Evolutionary conservation across 2,888 invertebrate species (phyloP).

Genomic region (Amphimallon solstitiale): DNA sequence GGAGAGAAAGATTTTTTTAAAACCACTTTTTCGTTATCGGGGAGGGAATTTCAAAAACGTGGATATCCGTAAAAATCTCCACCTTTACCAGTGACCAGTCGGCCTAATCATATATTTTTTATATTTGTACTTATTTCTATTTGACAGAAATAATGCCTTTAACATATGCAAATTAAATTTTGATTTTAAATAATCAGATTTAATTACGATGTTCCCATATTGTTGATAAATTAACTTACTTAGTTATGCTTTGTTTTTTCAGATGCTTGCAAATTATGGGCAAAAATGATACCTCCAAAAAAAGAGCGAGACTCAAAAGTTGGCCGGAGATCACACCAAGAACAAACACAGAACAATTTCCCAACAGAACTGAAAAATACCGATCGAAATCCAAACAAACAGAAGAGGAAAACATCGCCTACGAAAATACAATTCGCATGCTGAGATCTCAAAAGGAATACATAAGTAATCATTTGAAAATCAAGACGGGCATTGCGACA

Average conservation of each 20-base stretch:
- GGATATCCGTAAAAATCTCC: too few species aligned
- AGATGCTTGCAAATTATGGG: conserved; percentile 34
- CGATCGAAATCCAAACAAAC: conserved; percentile 32
- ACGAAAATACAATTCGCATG: background rate
- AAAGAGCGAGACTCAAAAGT: conserved; percentile 13
- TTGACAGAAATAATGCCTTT: too few species aligned
- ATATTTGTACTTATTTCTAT: too few species aligned
- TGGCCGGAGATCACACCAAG: conserved; percentile 40
- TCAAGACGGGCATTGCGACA: conserved; percentile 67
- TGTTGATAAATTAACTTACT: too few species aligned
- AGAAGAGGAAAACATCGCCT: conserved; percentile 32
- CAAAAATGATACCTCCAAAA: conserved; percentile 33
- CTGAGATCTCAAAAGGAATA: conserved; percentile 59
- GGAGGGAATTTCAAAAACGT: too few species aligned
- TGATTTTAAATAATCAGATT: too few species aligned
- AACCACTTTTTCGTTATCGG: too few species aligned
- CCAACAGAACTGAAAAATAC: background rate
- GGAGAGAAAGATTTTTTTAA: too few species aligned
- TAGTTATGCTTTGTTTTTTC: conserved; percentile 12
- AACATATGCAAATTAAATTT: too few species aligned
- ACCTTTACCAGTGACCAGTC: too few species aligned
- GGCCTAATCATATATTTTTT: too few species aligned
- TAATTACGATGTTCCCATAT: too few species aligned
- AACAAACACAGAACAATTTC: conserved; percentile 42
- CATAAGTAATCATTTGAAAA: conserved; percentile 67